Base-by-base conservation (phyloP, 2,797 vertebrate species). In the Epinephelus malabaricus region DNA sequence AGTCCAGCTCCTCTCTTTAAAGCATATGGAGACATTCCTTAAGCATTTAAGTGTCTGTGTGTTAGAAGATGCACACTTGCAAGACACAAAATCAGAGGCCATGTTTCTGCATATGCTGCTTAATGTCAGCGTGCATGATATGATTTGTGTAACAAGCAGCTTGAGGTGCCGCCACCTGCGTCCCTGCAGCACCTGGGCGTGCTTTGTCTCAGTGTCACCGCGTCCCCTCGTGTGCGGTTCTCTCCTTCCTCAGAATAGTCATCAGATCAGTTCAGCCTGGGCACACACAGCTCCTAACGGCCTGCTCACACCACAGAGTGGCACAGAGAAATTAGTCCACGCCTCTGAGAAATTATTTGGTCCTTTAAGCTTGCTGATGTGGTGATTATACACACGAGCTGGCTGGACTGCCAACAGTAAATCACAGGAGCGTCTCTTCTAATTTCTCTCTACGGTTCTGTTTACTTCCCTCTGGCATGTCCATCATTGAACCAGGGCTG, bases 211-310 rank as follows among this genome's bases (percentile, higher is more conserved):
- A 2, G 15, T 23, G 49, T 62, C 76, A 34, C 19, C 2, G 13
- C 1, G 46, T 23, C n/a, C 12, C 3, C 11, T 25, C 9, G 68
- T 56, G 68, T 50, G 49, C 40, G 56, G 38, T 53, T 62, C 38
- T 47, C 5, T 59, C 4, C 17, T 55, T 17, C 47, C 38, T 30
- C 8, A 1, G 50, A 81, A 61, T 53, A 74, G 67, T 84, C 80
- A 79, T 84, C 78, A 80, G 73, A 71, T 86, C 56, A 81, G 84
- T 70, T 83, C 63, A 12, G 60, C 27, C 30, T 38, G 18, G 23
- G 14, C 14, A 78, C 80, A 83, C 70, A 78, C 60, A 64, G 59
- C 30, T 21, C 23, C 30, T 30, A 50, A 38, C 17, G 11, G 21
- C 19, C 15, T n/a, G 11, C 9, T 6, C 17, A 23, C 47, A 23